Evolutionary conservation across 2,797 vertebrate genomes (phyloP).

Genomic region (Chaetophractus vellerosus): DNA sequence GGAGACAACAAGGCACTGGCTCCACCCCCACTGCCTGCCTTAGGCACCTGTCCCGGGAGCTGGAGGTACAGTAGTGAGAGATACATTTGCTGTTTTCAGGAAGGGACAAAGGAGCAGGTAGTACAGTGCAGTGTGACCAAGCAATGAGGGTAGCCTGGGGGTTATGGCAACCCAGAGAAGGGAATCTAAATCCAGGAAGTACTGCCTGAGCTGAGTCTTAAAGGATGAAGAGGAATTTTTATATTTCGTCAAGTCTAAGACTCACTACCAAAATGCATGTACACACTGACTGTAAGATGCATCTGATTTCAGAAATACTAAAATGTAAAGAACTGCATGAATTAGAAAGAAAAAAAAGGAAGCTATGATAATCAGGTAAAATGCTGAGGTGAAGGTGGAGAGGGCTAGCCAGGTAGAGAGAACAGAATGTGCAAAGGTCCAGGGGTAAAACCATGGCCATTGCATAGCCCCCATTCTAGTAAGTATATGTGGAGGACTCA

Average conservation of each 20-base stretch:
- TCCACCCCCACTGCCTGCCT: background rate
- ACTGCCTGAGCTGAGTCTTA: background rate
- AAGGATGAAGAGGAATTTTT: background rate
- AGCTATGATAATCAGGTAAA: background rate
- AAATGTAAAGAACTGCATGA: background rate
- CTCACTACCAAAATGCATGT: background rate
- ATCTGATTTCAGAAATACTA: background rate
- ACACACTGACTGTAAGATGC: background rate
- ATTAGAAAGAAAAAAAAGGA: background rate
- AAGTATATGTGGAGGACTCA: background rate
- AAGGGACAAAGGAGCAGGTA: background rate
- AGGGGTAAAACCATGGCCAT: background rate
- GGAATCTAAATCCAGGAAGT: background rate
- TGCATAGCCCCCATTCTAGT: background rate
- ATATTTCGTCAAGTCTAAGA: background rate
- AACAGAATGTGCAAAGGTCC: conserved; percentile 32
- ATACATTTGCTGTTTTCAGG: background rate
- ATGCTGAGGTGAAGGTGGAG: background rate
- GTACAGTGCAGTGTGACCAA: too few relatives aligned
- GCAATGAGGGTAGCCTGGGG: background rate
- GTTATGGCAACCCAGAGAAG: background rate
- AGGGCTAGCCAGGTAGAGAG: background rate
- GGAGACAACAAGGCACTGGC: background rate
- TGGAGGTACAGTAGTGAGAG: background rate
- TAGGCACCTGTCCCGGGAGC: background rate